phyloP scores from a whole-genome alignment of 2,113 vertebrate species.

The Lampris incognitus region DNA sequence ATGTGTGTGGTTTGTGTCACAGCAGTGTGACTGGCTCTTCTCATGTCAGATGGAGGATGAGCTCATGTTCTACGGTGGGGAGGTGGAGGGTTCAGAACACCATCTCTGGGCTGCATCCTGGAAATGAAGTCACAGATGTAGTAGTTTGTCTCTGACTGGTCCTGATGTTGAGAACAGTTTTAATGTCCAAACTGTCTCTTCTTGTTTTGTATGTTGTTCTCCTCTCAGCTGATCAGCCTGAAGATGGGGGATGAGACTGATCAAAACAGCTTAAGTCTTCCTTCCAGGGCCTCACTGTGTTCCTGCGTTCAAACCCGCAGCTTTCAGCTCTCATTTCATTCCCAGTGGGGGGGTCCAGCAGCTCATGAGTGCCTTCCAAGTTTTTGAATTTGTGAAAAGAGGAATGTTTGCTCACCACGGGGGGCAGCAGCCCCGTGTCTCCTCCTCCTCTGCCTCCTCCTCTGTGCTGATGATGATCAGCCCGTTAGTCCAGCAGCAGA shows the following conservation, averaged over 20 bases:
- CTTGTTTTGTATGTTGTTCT: constrained; percentile 12
- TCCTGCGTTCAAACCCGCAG: constrained; percentile 67
- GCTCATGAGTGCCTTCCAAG: constrained; percentile 53
- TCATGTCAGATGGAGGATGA: too few species aligned
- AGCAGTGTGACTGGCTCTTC: too few species aligned
- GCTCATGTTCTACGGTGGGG: too few species aligned
- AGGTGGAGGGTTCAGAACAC: too few species aligned
- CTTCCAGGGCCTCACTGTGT: constrained; percentile 60
- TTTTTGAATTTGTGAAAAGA: constrained; percentile 37
- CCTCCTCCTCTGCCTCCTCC: not conserved
- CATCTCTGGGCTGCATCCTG: too few species aligned
- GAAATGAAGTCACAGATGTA: too few species aligned
- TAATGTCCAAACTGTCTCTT: too few species aligned
- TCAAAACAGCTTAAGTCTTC: constrained; percentile 75
- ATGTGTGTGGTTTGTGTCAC: too few species aligned
- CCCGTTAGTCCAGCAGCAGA: constrained; percentile 53
- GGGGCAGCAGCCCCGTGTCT: not conserved
- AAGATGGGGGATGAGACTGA: constrained; percentile 77
- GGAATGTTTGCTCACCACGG: not conserved
- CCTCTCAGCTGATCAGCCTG: constrained; percentile 64
- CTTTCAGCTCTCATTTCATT: constrained; percentile 74
- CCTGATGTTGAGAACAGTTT: too few species aligned
- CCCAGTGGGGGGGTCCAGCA: constrained; percentile 61
- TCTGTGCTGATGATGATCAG: constrained; percentile 21
- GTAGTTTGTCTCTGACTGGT: too few species aligned